Evolutionary conservation across 2,888 invertebrate species (phyloP), one percentile per base, ranked within the genome.

Genomic region (Drosophila fungiperda): DNA sequence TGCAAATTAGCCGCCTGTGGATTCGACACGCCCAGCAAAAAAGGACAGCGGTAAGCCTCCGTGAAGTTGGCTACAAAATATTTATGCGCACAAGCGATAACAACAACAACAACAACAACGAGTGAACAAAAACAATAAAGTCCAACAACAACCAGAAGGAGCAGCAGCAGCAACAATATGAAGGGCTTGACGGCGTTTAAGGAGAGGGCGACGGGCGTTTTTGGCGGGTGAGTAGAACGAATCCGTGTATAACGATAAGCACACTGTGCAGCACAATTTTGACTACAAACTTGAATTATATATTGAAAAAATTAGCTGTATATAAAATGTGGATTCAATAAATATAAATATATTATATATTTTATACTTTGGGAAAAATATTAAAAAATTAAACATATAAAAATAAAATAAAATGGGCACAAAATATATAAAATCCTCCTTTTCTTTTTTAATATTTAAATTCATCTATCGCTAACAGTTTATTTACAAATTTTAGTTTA

Each of bases 121-220:
- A 58, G 62, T 61, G 61, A 64, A 52, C 40, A 53, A 54, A 66
- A 69, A 42, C 63, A 71, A 59, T 62, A 72, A 62, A 68, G 45
- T 68, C 54, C 26, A 68, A 71, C 64, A 75, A 75, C 42, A 42
- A 23, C 45, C 23, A 23, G 23, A 12, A 57, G 67, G 55, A 74
- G 69, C 80, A 73, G 60, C 73, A 58, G 62, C 68, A 75, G 68
- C 83, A 73, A 57, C 86, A 73, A 15, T 77, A 93, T 93, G 93
- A 92, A 92, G 91, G 93, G 93, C 86, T 92, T 93, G 90, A 91
- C 92, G 80, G 87, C 93, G 86, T 91, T 93, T 90, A 93, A 93
- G 87, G 93, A 93, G 85, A 93, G 92, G 89, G 93, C 93, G 72
- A 83, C 92, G 66, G 92, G 93, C 72, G 92, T 91, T 67, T 92